phyloP scores from a whole-genome alignment of 2,113 vertebrate genomes.

The Colius striatus region DNA sequence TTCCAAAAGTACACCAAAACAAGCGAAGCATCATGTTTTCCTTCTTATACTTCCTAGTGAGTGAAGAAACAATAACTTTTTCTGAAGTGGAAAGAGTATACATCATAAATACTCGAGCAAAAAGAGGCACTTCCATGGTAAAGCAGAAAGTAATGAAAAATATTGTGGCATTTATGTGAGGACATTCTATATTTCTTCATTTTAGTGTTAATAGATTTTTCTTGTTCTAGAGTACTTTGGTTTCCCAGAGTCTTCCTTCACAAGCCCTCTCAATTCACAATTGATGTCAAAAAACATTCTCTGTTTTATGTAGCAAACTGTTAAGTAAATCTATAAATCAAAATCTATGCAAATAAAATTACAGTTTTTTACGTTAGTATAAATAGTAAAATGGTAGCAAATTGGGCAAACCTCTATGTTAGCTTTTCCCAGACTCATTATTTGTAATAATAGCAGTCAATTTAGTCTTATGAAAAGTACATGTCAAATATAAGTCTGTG shows the following conservation, averaged over 20 bases:
- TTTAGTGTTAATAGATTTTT: background rate
- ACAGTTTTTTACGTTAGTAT: background rate
- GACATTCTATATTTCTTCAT: background rate
- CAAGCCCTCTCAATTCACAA: background rate
- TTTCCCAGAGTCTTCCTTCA: background rate
- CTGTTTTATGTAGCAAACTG: background rate
- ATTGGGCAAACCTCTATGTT: background rate
- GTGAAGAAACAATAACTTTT: background rate
- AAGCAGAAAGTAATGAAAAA: background rate
- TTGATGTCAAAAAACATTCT: background rate
- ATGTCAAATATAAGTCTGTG: background rate
- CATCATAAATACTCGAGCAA: background rate
- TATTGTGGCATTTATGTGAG: background rate
- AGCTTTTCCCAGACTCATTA: constrained; percentile 23
- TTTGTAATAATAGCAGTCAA: background rate
- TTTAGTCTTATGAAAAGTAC: constrained; percentile 1
- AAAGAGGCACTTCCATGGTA: background rate
- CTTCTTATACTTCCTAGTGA: background rate
- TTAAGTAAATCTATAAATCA: background rate
- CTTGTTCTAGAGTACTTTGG: background rate
- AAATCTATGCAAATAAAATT: background rate
- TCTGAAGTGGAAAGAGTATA: background rate
- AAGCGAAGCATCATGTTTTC: background rate
- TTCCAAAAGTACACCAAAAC: background rate
- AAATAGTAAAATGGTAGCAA: constrained; percentile 1